Evolutionary conservation across 1,140 invertebrate genomes (phyloP), one percentile per base, ranked within the genome.

Genomic region (Steinernema feltiae): DNA sequence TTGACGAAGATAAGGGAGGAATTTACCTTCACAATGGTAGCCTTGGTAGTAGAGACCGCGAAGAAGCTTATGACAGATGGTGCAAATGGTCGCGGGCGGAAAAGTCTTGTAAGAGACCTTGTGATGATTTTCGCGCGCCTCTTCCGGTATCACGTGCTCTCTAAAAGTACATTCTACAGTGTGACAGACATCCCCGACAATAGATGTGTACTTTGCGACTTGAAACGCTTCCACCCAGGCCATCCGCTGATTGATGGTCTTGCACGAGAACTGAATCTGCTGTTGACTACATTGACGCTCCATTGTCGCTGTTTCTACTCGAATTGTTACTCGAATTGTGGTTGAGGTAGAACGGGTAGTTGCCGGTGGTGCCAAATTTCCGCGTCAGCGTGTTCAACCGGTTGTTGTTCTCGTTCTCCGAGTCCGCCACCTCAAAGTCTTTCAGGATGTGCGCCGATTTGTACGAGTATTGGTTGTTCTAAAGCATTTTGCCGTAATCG

Each of bases 21-120:
- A 74, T 46, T 41, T 73, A 79, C 78, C 18, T 72, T 76, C 75
- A 30, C 79, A 80, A n/a, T 75, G 71, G 73, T 80, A 80, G 78
- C 79, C 79, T 24, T 80, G 79, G 29, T 32, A 80, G 29, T 69
- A 77, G 21, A 80, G 41, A 30, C 79, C 79, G 69, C 70, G 71
- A 18, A 80, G 69, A 24, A 80, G 70, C 21, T 73, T 73, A 2
- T 78, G n/a, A 48, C 79, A 80, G 27, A 71, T 53, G 17, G 18
- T 12, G 41, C 79, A 80, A 3, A n/a, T 32, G 1, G 24, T 32
- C 12, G 79, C 69, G 1, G 46, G 35, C 1, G 32, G 63, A 32
- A 80, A 80, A 17, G 48, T 78, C 17, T 21, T 31, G 41, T 73
- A 80, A 1, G 70, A 21, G 0, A 80, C 69, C 17, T 72, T 78